A percentile compares a stretch with the other conserved stretches of the same genome.
Conservation (phyloP, 2,888 invertebrate species). For the Drosophila meridiana region DNA sequence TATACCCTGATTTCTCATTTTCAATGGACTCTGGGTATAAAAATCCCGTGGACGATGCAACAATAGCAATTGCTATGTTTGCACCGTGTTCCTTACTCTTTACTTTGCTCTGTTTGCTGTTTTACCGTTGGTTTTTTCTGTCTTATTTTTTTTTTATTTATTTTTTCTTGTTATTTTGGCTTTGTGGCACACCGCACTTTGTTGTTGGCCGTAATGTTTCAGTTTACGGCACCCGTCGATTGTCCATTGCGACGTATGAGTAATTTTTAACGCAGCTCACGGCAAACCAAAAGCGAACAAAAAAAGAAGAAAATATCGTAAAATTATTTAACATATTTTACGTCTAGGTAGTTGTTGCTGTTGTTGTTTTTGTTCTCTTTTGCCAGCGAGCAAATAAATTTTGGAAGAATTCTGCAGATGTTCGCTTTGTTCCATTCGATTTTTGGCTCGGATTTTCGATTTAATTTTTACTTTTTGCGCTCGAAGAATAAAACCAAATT, state of each 20-base stretch:
- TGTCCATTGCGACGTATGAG: constrained; percentile 62
- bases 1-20: too few species aligned
- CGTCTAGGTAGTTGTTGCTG: constrained; percentile 18
- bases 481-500: constrained; percentile 28
- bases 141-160: not conserved
- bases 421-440: constrained; percentile 55
- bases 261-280: constrained; percentile 52
- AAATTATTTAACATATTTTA: constrained; percentile 57
- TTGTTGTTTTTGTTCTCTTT: constrained; percentile 25
- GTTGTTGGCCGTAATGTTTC: constrained; percentile 50
- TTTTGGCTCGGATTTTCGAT: constrained; percentile 41
- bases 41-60: constrained; percentile 15
- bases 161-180: not conserved
- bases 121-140: not conserved
- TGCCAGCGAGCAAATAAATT: constrained; percentile 64
- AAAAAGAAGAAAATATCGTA: constrained; percentile 30
- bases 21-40: too few species aligned
- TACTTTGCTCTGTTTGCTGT: constrained; percentile 12
- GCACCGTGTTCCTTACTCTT: too few species aligned
- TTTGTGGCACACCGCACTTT: constrained; percentile 42
- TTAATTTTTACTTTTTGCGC: constrained; percentile 21
- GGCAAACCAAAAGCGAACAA: not conserved
- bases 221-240: constrained; percentile 8
- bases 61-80: constrained; percentile 31
- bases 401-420: constrained; percentile 65